These are phyloP conservation scores for Terrapene triunguis DNA, from an alignment of 2,113 vertebrate species.

Conservation along the genomic window DNA sequence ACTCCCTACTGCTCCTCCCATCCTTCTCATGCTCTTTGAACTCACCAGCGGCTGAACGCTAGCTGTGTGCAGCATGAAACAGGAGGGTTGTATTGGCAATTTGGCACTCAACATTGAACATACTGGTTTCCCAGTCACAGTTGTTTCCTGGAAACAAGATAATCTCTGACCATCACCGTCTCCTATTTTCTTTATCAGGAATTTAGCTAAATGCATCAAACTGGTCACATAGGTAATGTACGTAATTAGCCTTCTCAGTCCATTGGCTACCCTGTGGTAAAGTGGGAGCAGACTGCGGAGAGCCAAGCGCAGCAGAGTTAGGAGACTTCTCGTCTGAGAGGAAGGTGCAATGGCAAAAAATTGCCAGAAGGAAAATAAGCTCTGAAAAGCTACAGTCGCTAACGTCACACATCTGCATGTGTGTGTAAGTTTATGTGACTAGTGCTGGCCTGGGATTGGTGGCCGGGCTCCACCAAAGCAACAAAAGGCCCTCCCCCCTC, in stretches of 20 bases:
- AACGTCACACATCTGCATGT: not conserved
- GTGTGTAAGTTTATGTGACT: not conserved
- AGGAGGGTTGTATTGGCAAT: slow-evolving; percentile 51
- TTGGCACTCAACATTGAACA: slow-evolving; percentile 32
- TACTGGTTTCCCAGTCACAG: slow-evolving; percentile 49
- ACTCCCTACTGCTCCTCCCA: slow-evolving; percentile 50
- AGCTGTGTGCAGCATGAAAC: slow-evolving; percentile 43
- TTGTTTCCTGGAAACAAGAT: slow-evolving; percentile 74
- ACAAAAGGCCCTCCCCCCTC: not conserved
- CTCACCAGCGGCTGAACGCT: slow-evolving; percentile 61
- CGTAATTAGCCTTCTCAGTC: slow-evolving; percentile 43
- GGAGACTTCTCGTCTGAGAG: not conserved
- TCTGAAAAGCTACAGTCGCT: not conserved
- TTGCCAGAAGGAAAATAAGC: not conserved
- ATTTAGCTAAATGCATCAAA: slow-evolving; percentile 27
- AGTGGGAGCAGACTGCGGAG: slow-evolving; percentile 10
- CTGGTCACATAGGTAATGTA: not conserved
- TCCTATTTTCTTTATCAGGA: slow-evolving; percentile 57
- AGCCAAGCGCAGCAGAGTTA: not conserved
- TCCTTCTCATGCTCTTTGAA: slow-evolving; percentile 37
- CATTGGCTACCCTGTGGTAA: slow-evolving; percentile 23
- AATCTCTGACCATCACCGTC: slow-evolving; percentile 57
- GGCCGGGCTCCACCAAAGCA: not conserved
- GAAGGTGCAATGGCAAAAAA: not conserved
- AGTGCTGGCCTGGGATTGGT: not conserved